Evolutionary conservation across 2,888 invertebrate genomes (phyloP).

Genomic region (Mycalesis mineus): DNA sequence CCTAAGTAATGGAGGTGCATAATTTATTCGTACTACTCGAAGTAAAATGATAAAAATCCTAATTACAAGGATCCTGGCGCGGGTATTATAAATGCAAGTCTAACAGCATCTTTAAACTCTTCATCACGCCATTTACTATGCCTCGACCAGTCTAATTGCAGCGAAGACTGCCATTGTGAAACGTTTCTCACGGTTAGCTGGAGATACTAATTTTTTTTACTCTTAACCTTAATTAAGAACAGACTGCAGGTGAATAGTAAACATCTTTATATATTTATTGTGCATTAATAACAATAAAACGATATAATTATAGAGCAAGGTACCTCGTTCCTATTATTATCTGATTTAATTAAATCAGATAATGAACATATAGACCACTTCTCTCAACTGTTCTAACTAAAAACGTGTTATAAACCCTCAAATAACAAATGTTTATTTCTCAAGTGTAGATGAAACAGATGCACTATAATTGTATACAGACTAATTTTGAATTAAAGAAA

Average conservation of each 20-base stretch:
- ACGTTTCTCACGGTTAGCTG: slow-evolving; percentile 26
- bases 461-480: neutral
- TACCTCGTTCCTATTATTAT: too few species aligned
- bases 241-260: slow-evolving; percentile 3
- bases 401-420: too few species aligned
- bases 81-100: neutral
- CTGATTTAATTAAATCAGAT: too few species aligned
- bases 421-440: too few species aligned
- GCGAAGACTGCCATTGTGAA: slow-evolving; percentile 25
- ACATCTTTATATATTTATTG: neutral
- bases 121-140: slow-evolving; percentile 21
- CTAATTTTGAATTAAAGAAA: too few species aligned
- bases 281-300: neutral
- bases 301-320: too few species aligned
- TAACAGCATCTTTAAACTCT: slow-evolving; percentile 8
- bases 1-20: too few species aligned
- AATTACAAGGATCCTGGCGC: neutral
- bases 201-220: slow-evolving; percentile 12
- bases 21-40: too few species aligned
- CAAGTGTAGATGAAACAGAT: too few species aligned
- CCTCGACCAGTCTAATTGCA: slow-evolving; percentile 20
- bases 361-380: too few species aligned
- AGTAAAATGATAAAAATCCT: neutral
- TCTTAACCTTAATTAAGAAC: slow-evolving; percentile 10
- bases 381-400: too few species aligned